Base-by-base conservation (phyloP, 2,888 invertebrate species). In the Nesidiocoris tenuis region DNA sequence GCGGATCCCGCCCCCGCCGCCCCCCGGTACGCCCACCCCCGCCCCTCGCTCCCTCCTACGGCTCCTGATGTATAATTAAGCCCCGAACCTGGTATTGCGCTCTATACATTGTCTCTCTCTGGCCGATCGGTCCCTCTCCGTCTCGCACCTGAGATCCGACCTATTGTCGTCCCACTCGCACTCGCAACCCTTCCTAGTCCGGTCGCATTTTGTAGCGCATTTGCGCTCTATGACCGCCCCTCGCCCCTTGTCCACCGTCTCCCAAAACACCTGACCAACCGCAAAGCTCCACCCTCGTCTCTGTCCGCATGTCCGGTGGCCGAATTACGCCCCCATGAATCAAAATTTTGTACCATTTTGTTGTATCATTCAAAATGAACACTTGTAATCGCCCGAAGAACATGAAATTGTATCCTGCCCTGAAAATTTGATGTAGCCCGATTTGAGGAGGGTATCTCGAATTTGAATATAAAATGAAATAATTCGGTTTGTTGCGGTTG, bases 61-160 rank as follows among this genome's bases (percentile, higher is more conserved):
- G 54, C 17, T 17, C 61, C 66, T 66, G 23, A 75, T 75, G 77
- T 70, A 77, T 76, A 78, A 77, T 78, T 77, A 76, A 76, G 67
- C 76, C 22, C 39, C 21, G 65, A 76, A 75, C 66, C 76, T 75
- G 77, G 77, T 77, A 77, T 77, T 77, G 77, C 77, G 77, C 76
- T 78, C 75, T 75, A 77, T 78, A 77, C 79, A 78, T 79, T 79
- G 78, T 79, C 78, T 76, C 39, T 39, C 39, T 39, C 39, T 39
- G 5, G 3, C 3, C 39, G 5, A 74, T 78, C 64, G 56, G 64
- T 75, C 64, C 39, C 77, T 74, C 61, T 75, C 75, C 59, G 64
- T 61, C 79, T 39, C 78, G 75, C 76, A 72, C 77, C 72, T 67
- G n/a, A 39, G 55, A 24, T 54, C 54, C 54, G 12, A 55, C 17